Evolutionary conservation across 2,888 invertebrate species (phyloP).

Genomic region (Synergus gifuensis): DNA sequence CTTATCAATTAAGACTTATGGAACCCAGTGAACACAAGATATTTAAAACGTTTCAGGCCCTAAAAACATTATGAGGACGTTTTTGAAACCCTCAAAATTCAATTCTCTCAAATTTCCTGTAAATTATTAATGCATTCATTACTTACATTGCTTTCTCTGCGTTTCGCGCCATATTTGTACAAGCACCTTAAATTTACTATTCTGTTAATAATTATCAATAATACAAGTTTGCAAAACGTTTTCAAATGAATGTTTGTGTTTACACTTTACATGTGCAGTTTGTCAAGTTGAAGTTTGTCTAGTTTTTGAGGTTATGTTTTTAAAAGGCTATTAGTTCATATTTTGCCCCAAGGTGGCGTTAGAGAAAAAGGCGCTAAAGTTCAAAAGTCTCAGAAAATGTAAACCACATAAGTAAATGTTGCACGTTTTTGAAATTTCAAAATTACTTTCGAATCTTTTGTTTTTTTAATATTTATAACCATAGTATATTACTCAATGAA

Average conservation of each 20-base stretch:
- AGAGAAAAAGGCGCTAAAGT: background rate
- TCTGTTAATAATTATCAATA: too few relatives aligned
- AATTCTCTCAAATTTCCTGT: background rate
- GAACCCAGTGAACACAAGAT: too few relatives aligned
- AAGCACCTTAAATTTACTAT: too few relatives aligned
- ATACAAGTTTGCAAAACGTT: too few relatives aligned
- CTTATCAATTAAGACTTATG: too few relatives aligned
- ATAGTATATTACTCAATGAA: too few relatives aligned
- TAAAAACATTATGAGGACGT: constrained; percentile 34
- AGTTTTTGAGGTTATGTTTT: constrained; percentile 35
- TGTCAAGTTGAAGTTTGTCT: background rate
- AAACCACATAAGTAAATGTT: background rate
- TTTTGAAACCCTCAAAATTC: background rate
- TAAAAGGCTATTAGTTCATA: background rate
- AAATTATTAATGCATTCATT: background rate
- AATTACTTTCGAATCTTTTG: too few relatives aligned
- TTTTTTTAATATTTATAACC: too few relatives aligned
- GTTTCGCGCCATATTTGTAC: constrained; percentile 81
- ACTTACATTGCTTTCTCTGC: constrained; percentile 87
- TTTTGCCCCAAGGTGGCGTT: background rate
- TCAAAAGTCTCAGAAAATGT: background rate
- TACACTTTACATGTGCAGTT: too few relatives aligned
- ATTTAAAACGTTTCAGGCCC: constrained; percentile 34
- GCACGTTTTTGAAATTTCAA: background rate
- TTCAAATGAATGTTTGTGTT: too few relatives aligned